Percentiles rank a stretch among this genome's conserved stretches.
Evolutionary conservation across 2,888 invertebrate species (phyloP).

Genomic region (Ariolimax columbianus): DNA sequence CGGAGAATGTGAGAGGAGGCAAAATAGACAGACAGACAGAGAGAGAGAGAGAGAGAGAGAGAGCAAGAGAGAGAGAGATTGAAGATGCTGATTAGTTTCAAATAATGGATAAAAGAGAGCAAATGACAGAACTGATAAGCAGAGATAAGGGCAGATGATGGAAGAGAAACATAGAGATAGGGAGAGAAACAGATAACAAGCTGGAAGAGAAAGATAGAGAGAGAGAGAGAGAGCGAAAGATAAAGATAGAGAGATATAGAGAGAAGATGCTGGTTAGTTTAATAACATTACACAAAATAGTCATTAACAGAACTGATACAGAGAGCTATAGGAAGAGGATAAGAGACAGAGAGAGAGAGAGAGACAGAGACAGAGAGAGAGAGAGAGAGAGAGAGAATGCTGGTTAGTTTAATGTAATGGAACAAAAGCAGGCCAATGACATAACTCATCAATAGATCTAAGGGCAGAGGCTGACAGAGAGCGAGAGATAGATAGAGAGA

Average conservation of each 20-base stretch:
- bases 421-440: no score
- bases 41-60: constrained; percentile 36
- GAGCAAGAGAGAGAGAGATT: constrained; percentile 20
- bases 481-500: no score
- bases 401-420: no score
- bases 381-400: neutral
- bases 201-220: neutral
- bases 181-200: neutral
- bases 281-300: no score
- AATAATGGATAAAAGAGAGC: neutral
- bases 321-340: neutral
- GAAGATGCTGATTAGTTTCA: neutral
- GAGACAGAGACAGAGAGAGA: neutral
- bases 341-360: neutral
- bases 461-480: no score
- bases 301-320: no score
- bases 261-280: neutral
- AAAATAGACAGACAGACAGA: neutral
- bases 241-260: neutral
- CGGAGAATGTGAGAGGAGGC: neutral
- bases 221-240: neutral
- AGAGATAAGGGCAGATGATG: neutral
- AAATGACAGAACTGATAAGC: neutral
- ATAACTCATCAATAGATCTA: no score
- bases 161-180: neutral